Evolutionary conservation across 2,888 invertebrate species (phyloP).

Genomic region (Pyrocoelia pectoralis): DNA sequence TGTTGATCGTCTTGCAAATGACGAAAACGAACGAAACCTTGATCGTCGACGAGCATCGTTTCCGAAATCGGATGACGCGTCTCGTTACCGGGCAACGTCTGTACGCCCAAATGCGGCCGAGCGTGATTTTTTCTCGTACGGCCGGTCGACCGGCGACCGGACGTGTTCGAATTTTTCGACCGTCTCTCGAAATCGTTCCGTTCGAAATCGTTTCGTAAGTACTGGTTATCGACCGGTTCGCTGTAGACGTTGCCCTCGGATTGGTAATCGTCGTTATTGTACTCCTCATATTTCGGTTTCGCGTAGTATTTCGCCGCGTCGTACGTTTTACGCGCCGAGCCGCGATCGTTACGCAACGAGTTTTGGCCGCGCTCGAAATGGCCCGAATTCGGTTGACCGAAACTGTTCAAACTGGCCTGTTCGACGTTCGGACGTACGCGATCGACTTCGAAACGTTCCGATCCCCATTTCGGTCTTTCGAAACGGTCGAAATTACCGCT

Average conservation of each 20-base stretch:
- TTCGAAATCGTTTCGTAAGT: constrained; percentile 66
- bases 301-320: constrained; percentile 56
- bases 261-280: constrained; percentile 54
- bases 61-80: constrained; percentile 65
- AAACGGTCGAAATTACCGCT: constrained; percentile 62
- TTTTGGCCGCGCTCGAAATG: constrained; percentile 52
- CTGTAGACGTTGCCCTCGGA: constrained; percentile 63
- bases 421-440: constrained; percentile 60
- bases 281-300: constrained; percentile 56
- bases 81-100: constrained; percentile 66
- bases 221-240: constrained; percentile 58
- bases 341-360: constrained; percentile 50
- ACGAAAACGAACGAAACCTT: constrained; percentile 87
- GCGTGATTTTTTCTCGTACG: constrained; percentile 61
- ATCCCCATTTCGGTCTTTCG: constrained; percentile 65
- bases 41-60: constrained; percentile 89
- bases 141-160: constrained; percentile 56
- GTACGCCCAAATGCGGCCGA: constrained; percentile 63
- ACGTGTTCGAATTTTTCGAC: constrained; percentile 57
- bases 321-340: constrained; percentile 52
- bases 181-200: constrained; percentile 64
- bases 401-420: constrained; percentile 50
- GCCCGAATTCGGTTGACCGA: constrained; percentile 51
- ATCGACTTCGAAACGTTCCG: constrained; percentile 65
- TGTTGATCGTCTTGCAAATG: constrained; percentile 59